Conservation (phyloP, 2,113 vertebrate genomes). For the Lycaon pictus region DNA sequence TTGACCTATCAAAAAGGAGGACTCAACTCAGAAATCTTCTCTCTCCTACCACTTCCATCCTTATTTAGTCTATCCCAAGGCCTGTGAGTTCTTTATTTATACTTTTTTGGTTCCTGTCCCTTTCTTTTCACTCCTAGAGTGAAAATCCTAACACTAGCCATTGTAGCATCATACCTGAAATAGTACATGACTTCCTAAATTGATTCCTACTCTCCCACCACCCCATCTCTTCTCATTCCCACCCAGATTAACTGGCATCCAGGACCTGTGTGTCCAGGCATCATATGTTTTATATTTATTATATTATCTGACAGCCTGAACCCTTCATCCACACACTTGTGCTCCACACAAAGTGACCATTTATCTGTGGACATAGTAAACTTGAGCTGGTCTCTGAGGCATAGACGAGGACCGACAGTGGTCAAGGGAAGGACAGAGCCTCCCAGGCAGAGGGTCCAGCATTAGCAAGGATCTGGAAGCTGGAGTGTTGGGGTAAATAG, state of each 20-base stretch:
- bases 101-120: background rate
- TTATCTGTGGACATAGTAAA: background rate
- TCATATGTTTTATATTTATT: background rate
- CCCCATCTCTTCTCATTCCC: background rate
- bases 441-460: background rate
- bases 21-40: background rate
- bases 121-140: background rate
- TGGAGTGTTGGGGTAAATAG: background rate
- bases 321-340: background rate
- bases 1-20: background rate
- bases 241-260: background rate
- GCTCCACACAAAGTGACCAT: background rate
- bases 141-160: background rate
- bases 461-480: background rate
- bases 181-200: background rate
- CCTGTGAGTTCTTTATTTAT: background rate
- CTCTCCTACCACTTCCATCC: background rate
- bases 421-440: background rate
- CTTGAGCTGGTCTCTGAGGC: background rate
- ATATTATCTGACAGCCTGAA: background rate
- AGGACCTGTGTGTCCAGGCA: background rate
- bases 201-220: background rate
- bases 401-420: background rate
- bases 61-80: background rate
- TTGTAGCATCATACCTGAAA: background rate